Evolutionary conservation across 2,797 vertebrate genomes (phyloP).

Genomic region (Cryptoblepharus egeriae): DNA sequence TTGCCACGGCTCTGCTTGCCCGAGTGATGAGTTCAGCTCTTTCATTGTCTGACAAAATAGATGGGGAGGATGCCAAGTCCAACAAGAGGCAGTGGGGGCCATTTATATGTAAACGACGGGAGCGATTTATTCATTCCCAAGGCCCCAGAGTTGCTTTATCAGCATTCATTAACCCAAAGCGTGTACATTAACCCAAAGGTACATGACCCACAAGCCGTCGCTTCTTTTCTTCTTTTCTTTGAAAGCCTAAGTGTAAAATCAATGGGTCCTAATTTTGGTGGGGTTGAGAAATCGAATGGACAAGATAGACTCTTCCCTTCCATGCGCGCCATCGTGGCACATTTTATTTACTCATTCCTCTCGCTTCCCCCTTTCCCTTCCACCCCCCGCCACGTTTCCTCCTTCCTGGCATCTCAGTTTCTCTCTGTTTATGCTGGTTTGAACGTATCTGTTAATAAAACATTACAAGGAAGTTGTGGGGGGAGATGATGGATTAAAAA

Average conservation of each 20-base stretch:
- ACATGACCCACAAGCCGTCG: slow-evolving; percentile 1
- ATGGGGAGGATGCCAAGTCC: slow-evolving; percentile 52
- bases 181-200: slow-evolving; percentile 36
- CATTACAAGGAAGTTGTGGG: slow-evolving; percentile 58
- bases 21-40: slow-evolving; percentile 53
- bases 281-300: slow-evolving; percentile 62
- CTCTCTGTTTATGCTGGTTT: slow-evolving; percentile 55
- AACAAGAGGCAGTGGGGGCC: slow-evolving; percentile 22
- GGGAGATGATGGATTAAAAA: slow-evolving; percentile 54
- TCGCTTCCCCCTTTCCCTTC: background rate
- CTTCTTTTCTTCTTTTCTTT: slow-evolving; percentile 48
- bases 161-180: slow-evolving; percentile 48
- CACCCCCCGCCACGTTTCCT: fast-evolving
- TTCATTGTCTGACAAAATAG: slow-evolving; percentile 58
- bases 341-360: slow-evolving; percentile 12
- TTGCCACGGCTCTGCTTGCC: slow-evolving; percentile 52
- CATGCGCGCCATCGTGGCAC: background rate
- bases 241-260: slow-evolving; percentile 62
- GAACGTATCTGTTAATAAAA: slow-evolving; percentile 63
- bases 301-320: slow-evolving; percentile 47
- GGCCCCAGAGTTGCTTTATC: slow-evolving; percentile 31
- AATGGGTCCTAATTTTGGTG: background rate
- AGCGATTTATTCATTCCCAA: slow-evolving; percentile 60
- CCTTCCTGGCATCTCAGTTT: slow-evolving; percentile 45
- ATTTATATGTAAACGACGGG: slow-evolving; percentile 61